Base-by-base conservation (phyloP, 2,113 vertebrate species). In the Hepsetus odoe region DNA sequence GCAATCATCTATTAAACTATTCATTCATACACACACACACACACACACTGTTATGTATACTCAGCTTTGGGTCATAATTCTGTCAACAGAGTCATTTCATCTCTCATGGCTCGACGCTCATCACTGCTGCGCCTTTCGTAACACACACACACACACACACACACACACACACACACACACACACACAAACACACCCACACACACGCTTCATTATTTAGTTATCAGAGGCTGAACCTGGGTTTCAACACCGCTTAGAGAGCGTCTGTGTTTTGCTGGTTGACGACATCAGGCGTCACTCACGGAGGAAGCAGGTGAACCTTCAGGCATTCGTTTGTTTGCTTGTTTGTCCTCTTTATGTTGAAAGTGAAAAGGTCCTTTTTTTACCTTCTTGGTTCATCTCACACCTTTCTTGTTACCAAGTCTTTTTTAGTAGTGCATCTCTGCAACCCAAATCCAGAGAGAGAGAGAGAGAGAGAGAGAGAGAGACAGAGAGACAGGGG, bases 81-180 rank as follows among this genome's bases (percentile, higher is more conserved):
- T 82, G 53, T 83, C 81, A 79, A 44, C 77, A 35, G 33, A 65
- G 32, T 71, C 46, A 79, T 77, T 74, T 73, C 53, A 69, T 8
- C 11, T 70, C 64, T 70, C 6, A 42, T 24, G 26, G 51, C 51
- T 64, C 35, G 26, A 76, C 35, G 55, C 42, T 51, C 8, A 6
- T 42, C 42, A 61, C 30, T 74, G 42, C 51, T 62, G 33, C 33
- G 56, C 26, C 40, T 49, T 59, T 30, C 18, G 38, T 26, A 51
- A 67, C 12, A 74, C 64, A 44, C 42, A 59, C 26, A 33, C 30
- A 58, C 68, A 26, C n/a, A 22, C 32, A 53, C 80, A 68, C 69
- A 56, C 56, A 30, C 56, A 68, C 61, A 68, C 42, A 40, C n/a
- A 59, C 33, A 74, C 18, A 33, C 20, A 69, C 18, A 66, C 8